Percentiles rank a stretch among this genome's conserved stretches.
These are phyloP conservation scores for Enteromius mattozi DNA, from an alignment of 2,797 vertebrate species.

Conservation along the genomic window DNA sequence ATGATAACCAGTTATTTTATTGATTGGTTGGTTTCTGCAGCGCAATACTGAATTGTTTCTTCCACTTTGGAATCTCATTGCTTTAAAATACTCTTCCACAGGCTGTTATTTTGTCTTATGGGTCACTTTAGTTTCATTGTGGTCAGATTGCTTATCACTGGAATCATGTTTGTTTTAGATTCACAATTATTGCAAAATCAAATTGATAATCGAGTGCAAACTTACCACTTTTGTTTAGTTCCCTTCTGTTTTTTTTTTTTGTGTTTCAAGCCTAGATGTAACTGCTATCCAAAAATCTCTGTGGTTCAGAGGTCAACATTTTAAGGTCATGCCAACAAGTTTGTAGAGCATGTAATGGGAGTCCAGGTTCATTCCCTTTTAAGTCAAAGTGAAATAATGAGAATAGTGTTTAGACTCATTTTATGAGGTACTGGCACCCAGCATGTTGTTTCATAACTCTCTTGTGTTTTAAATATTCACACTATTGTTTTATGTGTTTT, in stretches of 20 bases:
- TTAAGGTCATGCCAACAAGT: slow-evolving; percentile 24
- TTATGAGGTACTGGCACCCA: slow-evolving; percentile 16
- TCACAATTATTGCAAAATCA: not conserved
- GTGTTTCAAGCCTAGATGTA: not conserved
- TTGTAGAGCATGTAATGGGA: slow-evolving; percentile 15
- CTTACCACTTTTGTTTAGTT: not conserved
- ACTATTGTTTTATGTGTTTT: not conserved
- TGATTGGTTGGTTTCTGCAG: not conserved
- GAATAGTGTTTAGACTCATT: slow-evolving; percentile 4
- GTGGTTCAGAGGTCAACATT: slow-evolving; percentile 30
- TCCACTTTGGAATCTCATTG: not conserved
- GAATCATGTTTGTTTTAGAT: not conserved
- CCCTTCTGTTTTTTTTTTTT: not conserved
- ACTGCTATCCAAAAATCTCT: not conserved
- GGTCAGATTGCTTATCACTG: not conserved
- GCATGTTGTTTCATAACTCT: slow-evolving; percentile 16
- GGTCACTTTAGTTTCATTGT: not conserved
- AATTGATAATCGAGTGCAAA: not conserved
- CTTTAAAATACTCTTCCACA: not conserved
- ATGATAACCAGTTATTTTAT: not conserved
- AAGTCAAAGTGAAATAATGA: slow-evolving; percentile 24
- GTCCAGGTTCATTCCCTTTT: slow-evolving; percentile 22
- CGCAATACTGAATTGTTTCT: not conserved
- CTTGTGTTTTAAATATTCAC: slow-evolving; percentile 7
- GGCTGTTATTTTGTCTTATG: not conserved